Percentiles rank a stretch among this genome's conserved stretches.
Evolutionary conservation across 2,888 invertebrate genomes (phyloP).

Genomic region (Exocentrus adspersus): DNA sequence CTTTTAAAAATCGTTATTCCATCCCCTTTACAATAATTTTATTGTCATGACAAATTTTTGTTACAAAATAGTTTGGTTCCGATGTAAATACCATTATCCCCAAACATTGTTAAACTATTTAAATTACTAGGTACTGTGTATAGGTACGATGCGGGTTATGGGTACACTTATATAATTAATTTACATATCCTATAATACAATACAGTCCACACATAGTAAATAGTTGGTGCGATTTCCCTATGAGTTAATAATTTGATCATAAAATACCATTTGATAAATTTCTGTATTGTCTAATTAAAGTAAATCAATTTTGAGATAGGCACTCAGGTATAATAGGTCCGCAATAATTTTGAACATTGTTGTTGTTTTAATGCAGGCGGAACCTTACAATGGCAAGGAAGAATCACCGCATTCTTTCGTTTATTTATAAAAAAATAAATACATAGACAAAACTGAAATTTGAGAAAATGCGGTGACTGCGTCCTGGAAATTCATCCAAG

Average conservation of each 20-base stretch:
- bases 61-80: too few species aligned
- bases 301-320: conserved; percentile 48
- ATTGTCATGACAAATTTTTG: too few species aligned
- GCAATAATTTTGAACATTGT: conserved; percentile 28
- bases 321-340: conserved; percentile 51
- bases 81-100: background rate
- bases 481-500: conserved; percentile 3
- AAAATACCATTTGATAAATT: conserved; percentile 21
- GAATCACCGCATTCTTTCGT: too few species aligned
- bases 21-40: too few species aligned
- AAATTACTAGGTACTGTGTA: conserved; percentile 5
- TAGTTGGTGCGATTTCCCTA: conserved; percentile 21
- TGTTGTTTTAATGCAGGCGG: conserved; percentile 7
- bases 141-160: conserved; percentile 9
- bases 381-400: background rate
- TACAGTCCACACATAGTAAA: conserved; percentile 22
- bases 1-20: too few species aligned
- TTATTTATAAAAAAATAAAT: too few species aligned
- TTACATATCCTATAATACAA: conserved; percentile 12
- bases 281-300: conserved; percentile 49
- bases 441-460: too few species aligned
- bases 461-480: too few species aligned
- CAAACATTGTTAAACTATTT: background rate
- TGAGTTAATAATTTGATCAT: conserved; percentile 20
- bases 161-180: conserved; percentile 10